Evolutionary conservation across 2,797 vertebrate genomes (phyloP).

Genomic region (Rhynchotus rufescens): DNA sequence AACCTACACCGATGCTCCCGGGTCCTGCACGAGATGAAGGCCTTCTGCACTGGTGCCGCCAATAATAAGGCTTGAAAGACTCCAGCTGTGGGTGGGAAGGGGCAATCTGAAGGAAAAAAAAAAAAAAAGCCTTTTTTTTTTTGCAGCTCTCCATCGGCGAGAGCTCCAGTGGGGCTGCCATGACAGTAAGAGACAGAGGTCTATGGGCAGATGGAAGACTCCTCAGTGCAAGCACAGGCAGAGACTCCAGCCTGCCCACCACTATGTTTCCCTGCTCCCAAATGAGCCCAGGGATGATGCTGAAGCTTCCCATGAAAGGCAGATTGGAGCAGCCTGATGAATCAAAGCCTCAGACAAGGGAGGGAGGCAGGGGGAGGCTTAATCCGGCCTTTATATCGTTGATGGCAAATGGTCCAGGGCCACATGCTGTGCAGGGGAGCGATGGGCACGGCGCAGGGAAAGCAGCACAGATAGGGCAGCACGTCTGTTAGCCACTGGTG

Average conservation of each 20-base stretch:
- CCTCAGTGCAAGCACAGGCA: not conserved
- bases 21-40: not conserved
- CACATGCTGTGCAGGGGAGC: not conserved
- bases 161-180: not conserved
- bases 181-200: not conserved
- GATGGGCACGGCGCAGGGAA: not conserved
- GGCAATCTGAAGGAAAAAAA: not conserved
- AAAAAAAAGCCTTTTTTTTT: not conserved
- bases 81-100: not conserved
- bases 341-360: not conserved
- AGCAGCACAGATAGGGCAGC: not conserved
- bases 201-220: not conserved
- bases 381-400: not conserved
- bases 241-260: not conserved
- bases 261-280: not conserved
- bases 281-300: not conserved
- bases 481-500: not conserved
- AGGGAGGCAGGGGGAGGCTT: not conserved
- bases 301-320: not conserved
- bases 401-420: not conserved
- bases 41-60: not conserved
- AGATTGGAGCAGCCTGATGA: not conserved
- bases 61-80: not conserved
- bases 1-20: not conserved
- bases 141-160: not conserved